These are phyloP conservation scores for Liposcelis brunnea DNA, from an alignment of 2,888 invertebrate species.

Conservation along the genomic window DNA sequence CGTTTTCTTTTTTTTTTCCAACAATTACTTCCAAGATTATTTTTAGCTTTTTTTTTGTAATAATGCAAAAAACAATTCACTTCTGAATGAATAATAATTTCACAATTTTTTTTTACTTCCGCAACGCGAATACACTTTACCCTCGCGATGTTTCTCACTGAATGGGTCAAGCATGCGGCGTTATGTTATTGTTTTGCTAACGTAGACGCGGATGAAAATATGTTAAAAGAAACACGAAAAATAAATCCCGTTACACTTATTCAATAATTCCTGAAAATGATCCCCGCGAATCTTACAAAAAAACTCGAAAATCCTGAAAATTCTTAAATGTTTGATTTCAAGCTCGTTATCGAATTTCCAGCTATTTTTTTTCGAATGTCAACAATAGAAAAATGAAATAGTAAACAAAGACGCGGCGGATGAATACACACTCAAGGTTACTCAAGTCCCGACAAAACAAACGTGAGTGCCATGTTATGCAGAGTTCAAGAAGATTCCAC, in stretches of 20 bases:
- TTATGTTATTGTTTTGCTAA: conserved; percentile 19
- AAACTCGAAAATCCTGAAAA: too few relatives aligned
- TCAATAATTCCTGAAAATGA: too few relatives aligned
- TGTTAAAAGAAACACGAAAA: too few relatives aligned
- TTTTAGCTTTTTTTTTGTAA: too few relatives aligned
- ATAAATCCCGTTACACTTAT: too few relatives aligned
- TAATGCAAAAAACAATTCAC: neutral
- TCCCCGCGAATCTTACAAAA: too few relatives aligned
- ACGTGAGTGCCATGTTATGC: conserved; percentile 4
- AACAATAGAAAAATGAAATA: conserved; percentile 4
- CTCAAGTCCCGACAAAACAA: conserved; percentile 13
- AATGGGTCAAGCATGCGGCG: conserved; percentile 18
- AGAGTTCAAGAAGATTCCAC: conserved; percentile 4
- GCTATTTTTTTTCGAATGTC: conserved; percentile 3
- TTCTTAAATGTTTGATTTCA: too few relatives aligned
- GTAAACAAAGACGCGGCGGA: conserved; percentile 14
- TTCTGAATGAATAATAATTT: too few relatives aligned
- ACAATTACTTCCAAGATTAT: too few relatives aligned
- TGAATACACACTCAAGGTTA: conserved; percentile 18
- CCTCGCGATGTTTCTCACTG: conserved; percentile 12
- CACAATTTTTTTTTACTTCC: neutral
- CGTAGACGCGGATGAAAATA: conserved; percentile 4
- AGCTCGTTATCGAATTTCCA: too few relatives aligned
- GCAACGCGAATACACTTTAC: conserved; percentile 3
- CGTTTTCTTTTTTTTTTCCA: too few relatives aligned